Percentiles rank a stretch among this genome's conserved stretches.
These are phyloP conservation scores for Stenodera caucasica DNA, from an alignment of 2,888 invertebrate species.

Conservation along the genomic window DNA sequence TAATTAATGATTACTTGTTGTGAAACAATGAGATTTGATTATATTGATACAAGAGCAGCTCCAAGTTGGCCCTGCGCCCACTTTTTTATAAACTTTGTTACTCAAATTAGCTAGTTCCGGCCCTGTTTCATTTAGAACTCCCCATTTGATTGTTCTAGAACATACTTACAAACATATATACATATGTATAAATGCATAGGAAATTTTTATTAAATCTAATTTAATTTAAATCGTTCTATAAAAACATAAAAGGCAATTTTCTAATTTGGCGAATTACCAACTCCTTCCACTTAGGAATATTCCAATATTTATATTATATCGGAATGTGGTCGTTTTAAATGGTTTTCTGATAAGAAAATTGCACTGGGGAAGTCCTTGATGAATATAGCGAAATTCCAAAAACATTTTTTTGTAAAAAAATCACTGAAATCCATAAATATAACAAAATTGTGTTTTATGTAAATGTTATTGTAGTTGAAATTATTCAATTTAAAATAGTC, in stretches of 20 bases:
- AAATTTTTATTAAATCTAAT: constrained; percentile 28
- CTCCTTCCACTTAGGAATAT: constrained; percentile 31
- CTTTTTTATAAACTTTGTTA: not conserved
- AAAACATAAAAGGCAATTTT: constrained; percentile 30
- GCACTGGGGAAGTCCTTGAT: no score
- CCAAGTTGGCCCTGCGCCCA: no score
- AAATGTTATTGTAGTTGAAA: not conserved
- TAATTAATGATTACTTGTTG: no score
- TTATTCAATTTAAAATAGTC: constrained; percentile 3
- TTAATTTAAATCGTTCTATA: constrained; percentile 30
- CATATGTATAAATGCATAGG: constrained; percentile 19
- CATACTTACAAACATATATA: not conserved
- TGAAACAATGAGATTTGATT: no score
- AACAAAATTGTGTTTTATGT: not conserved
- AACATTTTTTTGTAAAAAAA: no score
- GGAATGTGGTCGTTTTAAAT: no score
- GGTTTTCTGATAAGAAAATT: no score
- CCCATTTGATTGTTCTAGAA: constrained; percentile 24
- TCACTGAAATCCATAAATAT: no score
- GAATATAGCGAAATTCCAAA: no score
- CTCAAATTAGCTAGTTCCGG: not conserved
- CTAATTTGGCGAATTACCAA: constrained; percentile 32
- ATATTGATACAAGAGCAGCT: no score
- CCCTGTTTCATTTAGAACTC: not conserved
- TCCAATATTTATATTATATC: constrained; percentile 1